Conservation (phyloP, 2,797 vertebrate genomes). For the Salarias fasciatus region DNA sequence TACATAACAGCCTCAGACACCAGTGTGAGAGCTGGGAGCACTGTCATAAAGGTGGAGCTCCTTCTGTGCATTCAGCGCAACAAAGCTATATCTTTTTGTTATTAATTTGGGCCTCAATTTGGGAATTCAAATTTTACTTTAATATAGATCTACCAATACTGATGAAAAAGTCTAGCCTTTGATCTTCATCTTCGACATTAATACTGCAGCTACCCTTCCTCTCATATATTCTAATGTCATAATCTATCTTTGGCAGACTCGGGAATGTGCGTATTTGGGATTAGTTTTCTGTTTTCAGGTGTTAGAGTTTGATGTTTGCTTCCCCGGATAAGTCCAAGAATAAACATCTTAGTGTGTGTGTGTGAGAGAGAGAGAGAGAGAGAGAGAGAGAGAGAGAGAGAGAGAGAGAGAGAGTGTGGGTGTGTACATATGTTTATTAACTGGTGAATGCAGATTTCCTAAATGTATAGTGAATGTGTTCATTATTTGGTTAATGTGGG, state of each 20-base stretch:
- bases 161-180: slow-evolving; percentile 9
- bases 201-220: background rate
- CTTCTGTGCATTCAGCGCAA: background rate
- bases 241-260: background rate
- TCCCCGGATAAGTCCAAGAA: slow-evolving; percentile 16
- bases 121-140: slow-evolving; percentile 1
- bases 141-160: background rate
- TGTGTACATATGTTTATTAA: slow-evolving; percentile 15
- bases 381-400: too few species aligned
- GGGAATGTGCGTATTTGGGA: slow-evolving; percentile 18
- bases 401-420: too few species aligned
- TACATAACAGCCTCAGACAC: background rate
- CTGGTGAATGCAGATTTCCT: slow-evolving; percentile 34
- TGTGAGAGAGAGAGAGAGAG: too few species aligned
- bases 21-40: background rate
- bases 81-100: slow-evolving; percentile 1
- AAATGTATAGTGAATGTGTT: slow-evolving; percentile 44
- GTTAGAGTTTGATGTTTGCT: slow-evolving; percentile 8
- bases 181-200: background rate
- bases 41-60: background rate
- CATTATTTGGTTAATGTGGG: slow-evolving; percentile 60
- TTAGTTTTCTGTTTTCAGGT: slow-evolving; percentile 8
- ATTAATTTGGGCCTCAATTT: slow-evolving; percentile 12
- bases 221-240: background rate
- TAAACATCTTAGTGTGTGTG: background rate